Conservation (phyloP, 2,888 invertebrate species). For the Opisthograptis luteolata region DNA sequence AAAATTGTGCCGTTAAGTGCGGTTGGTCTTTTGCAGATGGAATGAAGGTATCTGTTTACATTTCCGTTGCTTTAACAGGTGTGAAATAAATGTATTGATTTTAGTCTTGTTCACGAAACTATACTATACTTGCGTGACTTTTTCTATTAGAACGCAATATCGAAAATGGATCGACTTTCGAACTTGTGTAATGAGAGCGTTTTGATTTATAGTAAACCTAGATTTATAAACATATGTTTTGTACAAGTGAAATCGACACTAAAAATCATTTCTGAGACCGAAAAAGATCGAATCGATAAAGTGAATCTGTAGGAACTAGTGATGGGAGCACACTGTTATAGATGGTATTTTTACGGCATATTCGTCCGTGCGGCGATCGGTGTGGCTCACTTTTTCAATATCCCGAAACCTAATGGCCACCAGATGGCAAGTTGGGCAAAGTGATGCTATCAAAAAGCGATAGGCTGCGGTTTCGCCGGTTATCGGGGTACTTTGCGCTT, state of each 20-base stretch:
- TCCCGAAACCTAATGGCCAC: constrained; percentile 79
- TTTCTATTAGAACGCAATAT: constrained; percentile 1
- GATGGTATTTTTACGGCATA: constrained; percentile 42
- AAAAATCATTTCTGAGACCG: constrained; percentile 3
- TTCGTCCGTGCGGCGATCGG: constrained; percentile 53
- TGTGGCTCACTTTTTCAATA: constrained; percentile 81
- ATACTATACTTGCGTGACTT: constrained; percentile 20
- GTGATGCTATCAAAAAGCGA: constrained; percentile 84
- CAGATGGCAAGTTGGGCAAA: constrained; percentile 83
- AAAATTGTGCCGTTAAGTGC: constrained; percentile 40
- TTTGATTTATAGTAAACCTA: constrained; percentile 11
- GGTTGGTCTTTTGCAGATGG: constrained; percentile 23
- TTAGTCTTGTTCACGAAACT: not conserved
- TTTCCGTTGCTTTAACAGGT: constrained; percentile 5
- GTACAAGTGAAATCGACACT: constrained; percentile 1
- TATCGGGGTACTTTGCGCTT: constrained; percentile 80
- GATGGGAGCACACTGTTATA: constrained; percentile 31
- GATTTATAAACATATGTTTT: not conserved
- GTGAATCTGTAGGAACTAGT: constrained; percentile 18
- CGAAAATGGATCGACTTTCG: constrained; percentile 6
- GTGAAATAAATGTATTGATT: constrained; percentile 15
- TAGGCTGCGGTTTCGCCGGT: constrained; percentile 80
- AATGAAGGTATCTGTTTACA: constrained; percentile 17
- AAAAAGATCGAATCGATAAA: constrained; percentile 19
- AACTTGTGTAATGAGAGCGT: constrained; percentile 9